Base-by-base conservation (phyloP, 2,113 vertebrate genomes). In the Sebastes fasciatus region DNA sequence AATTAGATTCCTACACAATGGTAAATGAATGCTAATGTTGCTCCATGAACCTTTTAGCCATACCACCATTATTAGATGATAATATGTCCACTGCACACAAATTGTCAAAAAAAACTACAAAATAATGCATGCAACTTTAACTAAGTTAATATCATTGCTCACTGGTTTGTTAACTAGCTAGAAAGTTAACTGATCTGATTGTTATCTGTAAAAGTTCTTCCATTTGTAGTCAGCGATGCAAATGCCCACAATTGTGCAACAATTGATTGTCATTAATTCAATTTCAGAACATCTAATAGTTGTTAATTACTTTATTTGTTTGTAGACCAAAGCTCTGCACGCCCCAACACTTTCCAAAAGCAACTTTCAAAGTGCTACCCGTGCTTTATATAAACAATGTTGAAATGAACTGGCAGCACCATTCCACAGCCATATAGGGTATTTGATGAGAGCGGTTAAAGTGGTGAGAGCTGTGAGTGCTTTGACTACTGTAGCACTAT, bases 381-480 rank as follows among this genome's bases (percentile, higher is more conserved):
- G 0, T 45, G 7, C 26, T 40, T 11, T 11, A 5, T 26, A 51
- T 6, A n/a, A 65, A 26, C 26, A 10, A 12, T 55, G 3, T 12
- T 55, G 2, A 42, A 66, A 76, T 77, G 9, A 77, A 66, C 12
- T 51, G 60, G 52, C 12, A 63, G 49, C 17, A 49, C 12, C 8
- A 34, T 49, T 13, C 1, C 12, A 13, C 8, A 60, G 46, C 63
- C 21, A 23, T 43, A 40, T 19, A 4, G 11, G 65, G 45, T 74
- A 42, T 77, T 10, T 62, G 45, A 62, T 72, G 65, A 45, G 2
- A 48, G 43, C 14, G 2, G 55, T 77, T 12, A 46, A 77, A 60
- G 10, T 61, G 55, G 2, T 1, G 6, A 84, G 21, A 58, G 8
- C 49, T 40, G 49, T 48, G 40, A 34, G 16, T 10, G 16, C 11